These are phyloP conservation scores for Gonioctena quinquepunctata DNA, from an alignment of 1,140 invertebrate genomes.

Conservation along the genomic window DNA sequence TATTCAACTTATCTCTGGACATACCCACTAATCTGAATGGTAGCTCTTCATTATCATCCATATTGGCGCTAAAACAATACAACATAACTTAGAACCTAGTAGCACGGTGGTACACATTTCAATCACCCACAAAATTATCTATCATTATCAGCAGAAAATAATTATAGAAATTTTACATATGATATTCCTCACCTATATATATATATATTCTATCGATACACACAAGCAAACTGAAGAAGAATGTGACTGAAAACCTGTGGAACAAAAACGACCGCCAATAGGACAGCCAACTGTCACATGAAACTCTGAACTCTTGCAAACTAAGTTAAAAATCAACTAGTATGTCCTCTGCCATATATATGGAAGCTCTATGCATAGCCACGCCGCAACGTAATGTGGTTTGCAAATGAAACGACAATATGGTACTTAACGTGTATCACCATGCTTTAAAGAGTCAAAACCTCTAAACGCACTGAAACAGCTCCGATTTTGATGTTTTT, in stretches of 20 bases:
- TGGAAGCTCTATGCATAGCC: not conserved
- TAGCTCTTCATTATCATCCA: constrained; percentile 10
- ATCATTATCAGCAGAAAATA: too few relatives aligned
- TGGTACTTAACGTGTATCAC: not conserved
- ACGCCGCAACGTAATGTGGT: not conserved
- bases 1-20: not conserved
- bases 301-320: not conserved
- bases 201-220: not conserved
- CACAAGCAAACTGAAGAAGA: not conserved
- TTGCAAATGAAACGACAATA: not conserved
- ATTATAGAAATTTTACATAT: not conserved
- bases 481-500: too few relatives aligned
- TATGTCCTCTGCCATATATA: not conserved
- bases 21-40: constrained; percentile 12
- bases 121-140: not conserved
- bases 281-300: not conserved
- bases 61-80: constrained; percentile 6
- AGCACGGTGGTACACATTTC: constrained; percentile 8
- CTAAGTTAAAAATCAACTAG: not conserved
- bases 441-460: not conserved
- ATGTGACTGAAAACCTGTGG: not conserved
- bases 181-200: not conserved
- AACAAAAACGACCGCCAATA: not conserved
- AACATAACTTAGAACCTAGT: constrained; percentile 5
- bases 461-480: too few relatives aligned